phyloP scores from a whole-genome alignment of 2,797 vertebrate genomes.

The Nyctibius grandis region DNA sequence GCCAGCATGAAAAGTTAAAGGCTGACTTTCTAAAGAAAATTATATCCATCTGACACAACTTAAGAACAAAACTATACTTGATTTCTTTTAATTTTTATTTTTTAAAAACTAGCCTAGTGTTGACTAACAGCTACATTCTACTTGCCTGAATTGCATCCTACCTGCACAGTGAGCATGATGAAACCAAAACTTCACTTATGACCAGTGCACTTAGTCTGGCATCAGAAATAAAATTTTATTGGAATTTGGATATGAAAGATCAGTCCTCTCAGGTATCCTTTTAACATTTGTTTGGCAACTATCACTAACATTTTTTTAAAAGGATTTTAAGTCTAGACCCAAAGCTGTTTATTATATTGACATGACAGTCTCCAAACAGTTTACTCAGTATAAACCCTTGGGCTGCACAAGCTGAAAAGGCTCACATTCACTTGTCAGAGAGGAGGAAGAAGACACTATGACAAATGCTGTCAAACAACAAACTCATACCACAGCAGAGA shows the following conservation, averaged over 20 bases:
- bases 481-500: neutral
- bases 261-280: neutral
- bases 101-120: neutral
- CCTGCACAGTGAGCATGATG: neutral
- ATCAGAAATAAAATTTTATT: neutral
- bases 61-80: neutral
- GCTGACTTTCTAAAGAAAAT: neutral
- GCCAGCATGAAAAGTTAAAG: neutral
- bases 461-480: conserved; percentile 9
- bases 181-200: neutral
- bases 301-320: neutral
- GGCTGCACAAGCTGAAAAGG: neutral
- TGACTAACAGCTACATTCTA: neutral
- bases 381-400: neutral
- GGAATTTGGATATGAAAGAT: neutral
- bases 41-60: neutral
- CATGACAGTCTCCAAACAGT: neutral
- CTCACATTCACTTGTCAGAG: neutral
- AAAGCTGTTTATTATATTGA: neutral
- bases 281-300: neutral
- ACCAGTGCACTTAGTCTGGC: neutral
- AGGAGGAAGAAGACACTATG: neutral
- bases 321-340: neutral
- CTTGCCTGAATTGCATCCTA: neutral
- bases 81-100: fast-evolving